phyloP scores from a whole-genome alignment of 2,113 vertebrate species.

The Gnathonemus echidnorhynchus region DNA sequence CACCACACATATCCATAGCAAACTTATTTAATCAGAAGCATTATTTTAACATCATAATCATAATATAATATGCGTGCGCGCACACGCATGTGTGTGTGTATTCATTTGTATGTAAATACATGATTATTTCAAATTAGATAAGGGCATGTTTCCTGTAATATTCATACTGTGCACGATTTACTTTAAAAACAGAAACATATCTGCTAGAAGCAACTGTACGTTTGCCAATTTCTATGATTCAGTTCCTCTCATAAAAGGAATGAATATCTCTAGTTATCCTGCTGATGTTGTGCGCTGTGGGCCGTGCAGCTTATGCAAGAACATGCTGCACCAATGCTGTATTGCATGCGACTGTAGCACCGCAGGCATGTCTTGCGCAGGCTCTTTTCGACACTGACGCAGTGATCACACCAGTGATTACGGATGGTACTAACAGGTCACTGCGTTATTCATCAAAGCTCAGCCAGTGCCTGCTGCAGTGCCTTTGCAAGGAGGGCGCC shows the following conservation, averaged over 20 bases:
- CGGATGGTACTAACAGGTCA: not conserved
- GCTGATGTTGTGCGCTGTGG: not conserved
- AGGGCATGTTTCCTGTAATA: not conserved
- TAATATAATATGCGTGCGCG: not conserved
- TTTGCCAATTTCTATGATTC: not conserved
- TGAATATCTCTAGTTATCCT: not conserved
- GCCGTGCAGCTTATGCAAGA: not conserved
- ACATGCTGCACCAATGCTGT: not conserved
- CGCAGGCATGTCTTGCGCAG: not conserved
- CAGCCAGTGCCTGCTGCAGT: not conserved
- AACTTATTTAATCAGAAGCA: not conserved
- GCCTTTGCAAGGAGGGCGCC: not conserved
- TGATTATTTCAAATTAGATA: not conserved
- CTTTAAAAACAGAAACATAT: not conserved
- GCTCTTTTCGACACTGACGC: not conserved
- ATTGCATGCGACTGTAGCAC: not conserved
- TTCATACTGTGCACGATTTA: not conserved
- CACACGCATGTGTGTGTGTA: too few species aligned
- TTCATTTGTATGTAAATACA: not conserved
- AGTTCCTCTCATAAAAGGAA: not conserved
- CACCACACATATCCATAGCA: not conserved
- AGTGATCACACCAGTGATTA: not conserved
- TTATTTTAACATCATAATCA: not conserved
- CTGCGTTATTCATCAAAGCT: not conserved
- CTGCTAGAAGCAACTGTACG: not conserved